Conservation (phyloP, 2,888 invertebrate species). For the Perizoma flavofasciatum region DNA sequence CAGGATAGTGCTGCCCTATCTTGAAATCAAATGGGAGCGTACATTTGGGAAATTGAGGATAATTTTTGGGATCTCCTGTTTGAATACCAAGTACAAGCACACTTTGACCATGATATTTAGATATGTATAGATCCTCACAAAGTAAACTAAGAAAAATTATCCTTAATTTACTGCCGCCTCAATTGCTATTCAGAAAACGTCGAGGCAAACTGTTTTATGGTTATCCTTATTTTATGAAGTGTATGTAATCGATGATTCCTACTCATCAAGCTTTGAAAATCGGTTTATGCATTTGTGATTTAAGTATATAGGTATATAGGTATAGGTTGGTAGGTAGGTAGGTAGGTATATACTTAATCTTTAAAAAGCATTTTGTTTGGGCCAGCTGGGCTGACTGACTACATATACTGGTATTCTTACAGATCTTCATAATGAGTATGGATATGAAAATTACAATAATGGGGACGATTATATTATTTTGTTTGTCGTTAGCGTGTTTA, state of each 20-base stretch:
- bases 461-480: too few species aligned
- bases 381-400: too few species aligned
- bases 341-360: too few species aligned
- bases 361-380: too few species aligned
- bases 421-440: too few species aligned
- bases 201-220: conserved; percentile 26
- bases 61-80: conserved; percentile 7
- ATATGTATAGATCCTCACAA: conserved; percentile 14
- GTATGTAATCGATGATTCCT: conserved; percentile 5
- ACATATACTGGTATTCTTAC: too few species aligned
- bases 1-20: too few species aligned
- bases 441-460: too few species aligned
- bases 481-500: too few species aligned
- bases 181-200: conserved; percentile 33
- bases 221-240: conserved; percentile 30
- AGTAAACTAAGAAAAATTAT: conserved; percentile 27
- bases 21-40: not conserved
- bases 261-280: not conserved
- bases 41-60: conserved; percentile 8
- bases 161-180: conserved; percentile 26
- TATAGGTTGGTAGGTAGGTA: too few species aligned
- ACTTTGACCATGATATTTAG: conserved; percentile 32
- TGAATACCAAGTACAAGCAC: conserved; percentile 3
- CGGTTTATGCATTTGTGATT: not conserved
- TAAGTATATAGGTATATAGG: not conserved